These are phyloP conservation scores for Ginglymostoma cirratum DNA, from an alignment of 2,113 vertebrate species.

Conservation along the genomic window DNA sequence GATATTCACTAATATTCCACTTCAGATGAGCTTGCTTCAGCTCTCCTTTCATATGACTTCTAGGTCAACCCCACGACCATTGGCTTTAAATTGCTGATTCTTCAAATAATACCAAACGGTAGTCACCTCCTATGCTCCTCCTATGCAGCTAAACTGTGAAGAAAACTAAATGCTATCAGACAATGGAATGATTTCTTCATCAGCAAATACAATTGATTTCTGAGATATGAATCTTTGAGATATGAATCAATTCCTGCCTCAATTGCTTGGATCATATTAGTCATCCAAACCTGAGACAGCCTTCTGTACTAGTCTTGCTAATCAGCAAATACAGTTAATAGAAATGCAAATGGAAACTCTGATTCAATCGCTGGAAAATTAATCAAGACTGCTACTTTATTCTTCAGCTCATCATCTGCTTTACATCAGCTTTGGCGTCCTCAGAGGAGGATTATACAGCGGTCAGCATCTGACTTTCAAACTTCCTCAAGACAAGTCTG, in stretches of 20 bases:
- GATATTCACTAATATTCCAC: neutral
- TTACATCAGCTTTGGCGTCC: neutral
- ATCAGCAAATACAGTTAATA: conserved; percentile 22
- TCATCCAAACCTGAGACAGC: neutral
- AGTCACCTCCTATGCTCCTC: neutral
- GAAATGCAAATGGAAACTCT: conserved; percentile 8
- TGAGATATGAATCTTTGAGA: neutral
- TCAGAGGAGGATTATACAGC: conserved; percentile 24
- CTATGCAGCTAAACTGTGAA: neutral
- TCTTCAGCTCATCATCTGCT: neutral
- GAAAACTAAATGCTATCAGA: neutral
- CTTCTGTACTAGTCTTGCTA: neutral
- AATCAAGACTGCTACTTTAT: conserved; percentile 24
- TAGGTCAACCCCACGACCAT: neutral
- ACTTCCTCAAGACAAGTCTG: neutral
- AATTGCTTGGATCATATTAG: neutral
- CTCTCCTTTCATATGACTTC: neutral
- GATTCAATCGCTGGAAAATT: conserved; percentile 21
- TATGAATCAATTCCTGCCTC: neutral
- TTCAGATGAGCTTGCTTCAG: neutral
- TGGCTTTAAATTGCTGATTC: neutral
- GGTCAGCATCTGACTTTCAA: conserved; percentile 14
- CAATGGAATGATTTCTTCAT: conserved; percentile 1
- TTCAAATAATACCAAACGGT: too few species aligned
- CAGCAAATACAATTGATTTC: neutral